Percentiles rank a stretch among this genome's conserved stretches.
These are phyloP conservation scores for Tapirus indicus DNA, from an alignment of 2,797 vertebrate species.

Conservation along the genomic window DNA sequence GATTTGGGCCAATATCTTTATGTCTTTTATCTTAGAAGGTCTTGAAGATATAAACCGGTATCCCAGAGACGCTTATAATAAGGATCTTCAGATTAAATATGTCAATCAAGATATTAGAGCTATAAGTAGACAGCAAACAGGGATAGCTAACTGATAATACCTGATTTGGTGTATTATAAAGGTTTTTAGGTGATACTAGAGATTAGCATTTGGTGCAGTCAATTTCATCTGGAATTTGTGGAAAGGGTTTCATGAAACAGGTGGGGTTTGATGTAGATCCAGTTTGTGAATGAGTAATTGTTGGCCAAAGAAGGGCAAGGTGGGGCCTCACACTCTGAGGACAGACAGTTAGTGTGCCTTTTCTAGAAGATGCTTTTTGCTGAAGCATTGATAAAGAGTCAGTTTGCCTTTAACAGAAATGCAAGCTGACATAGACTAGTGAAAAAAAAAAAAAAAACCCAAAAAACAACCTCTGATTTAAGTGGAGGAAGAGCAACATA, in stretches of 20 bases:
- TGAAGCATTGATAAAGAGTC: neutral
- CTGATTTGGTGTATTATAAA: neutral
- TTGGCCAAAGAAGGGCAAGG: neutral
- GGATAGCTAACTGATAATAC: neutral
- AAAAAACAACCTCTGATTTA: neutral
- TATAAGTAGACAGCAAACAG: neutral
- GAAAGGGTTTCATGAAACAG: neutral
- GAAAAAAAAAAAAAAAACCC: neutral
- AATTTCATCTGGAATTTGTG: neutral
- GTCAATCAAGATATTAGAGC: neutral
- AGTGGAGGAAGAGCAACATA: neutral
- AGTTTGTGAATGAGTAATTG: neutral
- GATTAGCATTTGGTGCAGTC: neutral
- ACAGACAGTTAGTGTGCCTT: neutral
- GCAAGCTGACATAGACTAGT: neutral
- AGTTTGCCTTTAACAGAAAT: neutral
- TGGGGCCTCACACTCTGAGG: fast-evolving
- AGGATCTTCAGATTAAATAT: neutral
- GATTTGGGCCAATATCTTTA: neutral
- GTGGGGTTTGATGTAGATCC: neutral
- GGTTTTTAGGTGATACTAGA: neutral
- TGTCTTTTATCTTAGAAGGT: neutral
- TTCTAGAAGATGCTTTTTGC: neutral
- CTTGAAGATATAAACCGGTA: neutral
- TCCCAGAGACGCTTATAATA: neutral